These are phyloP conservation scores for Pogonomyrmex barbatus DNA, from an alignment of 1,140 invertebrate genomes.

Conservation along the genomic window DNA sequence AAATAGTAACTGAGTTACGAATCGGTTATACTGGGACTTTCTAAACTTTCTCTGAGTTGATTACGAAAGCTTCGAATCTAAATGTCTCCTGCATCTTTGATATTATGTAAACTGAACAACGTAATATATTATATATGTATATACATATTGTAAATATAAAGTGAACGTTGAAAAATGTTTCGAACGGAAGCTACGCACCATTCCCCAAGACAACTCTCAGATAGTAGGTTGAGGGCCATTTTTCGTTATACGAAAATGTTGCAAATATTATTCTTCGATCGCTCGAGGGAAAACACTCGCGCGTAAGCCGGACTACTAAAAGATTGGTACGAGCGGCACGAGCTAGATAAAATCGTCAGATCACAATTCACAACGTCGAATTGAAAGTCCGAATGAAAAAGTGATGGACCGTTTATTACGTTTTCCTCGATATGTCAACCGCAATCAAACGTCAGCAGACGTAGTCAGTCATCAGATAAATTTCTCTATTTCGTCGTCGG, in stretches of 20 bases:
- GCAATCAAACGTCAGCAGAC: constrained; percentile 44
- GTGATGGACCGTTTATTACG: constrained; percentile 48
- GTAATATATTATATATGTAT: constrained; percentile 5
- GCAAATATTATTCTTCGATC: constrained; percentile 54
- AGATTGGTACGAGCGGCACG: constrained; percentile 15
- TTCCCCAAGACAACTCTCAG: background rate
- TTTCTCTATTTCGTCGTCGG: constrained; percentile 36
- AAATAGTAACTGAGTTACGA: constrained; percentile 55
- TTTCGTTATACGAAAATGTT: constrained; percentile 30
- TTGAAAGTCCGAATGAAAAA: constrained; percentile 63
- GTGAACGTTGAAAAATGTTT: background rate
- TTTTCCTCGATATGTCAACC: constrained; percentile 46
- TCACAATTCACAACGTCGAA: constrained; percentile 55
- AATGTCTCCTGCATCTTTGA: constrained; percentile 44
- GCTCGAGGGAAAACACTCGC: constrained; percentile 14
- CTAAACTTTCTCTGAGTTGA: constrained; percentile 43
- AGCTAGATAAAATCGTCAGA: constrained; percentile 42
- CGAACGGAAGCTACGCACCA: background rate
- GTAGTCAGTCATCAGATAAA: constrained; percentile 51
- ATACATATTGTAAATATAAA: constrained; percentile 5
- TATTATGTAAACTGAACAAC: constrained; percentile 11
- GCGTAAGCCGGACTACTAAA: constrained; percentile 16
- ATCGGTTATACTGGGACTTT: constrained; percentile 38
- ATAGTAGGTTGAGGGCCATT: background rate
- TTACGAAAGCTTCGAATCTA: constrained; percentile 40